phyloP scores from a whole-genome alignment of 2,888 invertebrate species.

The Maniola hyperantus region DNA sequence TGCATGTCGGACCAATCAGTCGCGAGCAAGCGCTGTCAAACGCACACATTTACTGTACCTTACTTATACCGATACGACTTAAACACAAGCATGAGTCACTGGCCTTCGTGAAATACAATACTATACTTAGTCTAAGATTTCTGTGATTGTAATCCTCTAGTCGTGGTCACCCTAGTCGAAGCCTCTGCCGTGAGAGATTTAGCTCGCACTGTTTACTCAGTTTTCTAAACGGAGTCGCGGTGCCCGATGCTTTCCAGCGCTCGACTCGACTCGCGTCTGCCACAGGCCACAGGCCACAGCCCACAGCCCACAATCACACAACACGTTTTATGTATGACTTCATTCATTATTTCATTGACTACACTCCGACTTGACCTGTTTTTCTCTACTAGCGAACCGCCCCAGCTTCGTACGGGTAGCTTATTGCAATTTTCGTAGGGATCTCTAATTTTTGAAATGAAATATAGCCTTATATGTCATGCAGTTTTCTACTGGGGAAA shows the following conservation, averaged over 20 bases:
- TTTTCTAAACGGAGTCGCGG: conserved; percentile 44
- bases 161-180: background rate
- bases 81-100: too few relatives aligned
- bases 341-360: conserved; percentile 1
- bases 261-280: conserved; percentile 10
- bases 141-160: too few relatives aligned
- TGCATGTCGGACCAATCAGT: too few relatives aligned
- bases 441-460: too few relatives aligned
- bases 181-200: conserved; percentile 40
- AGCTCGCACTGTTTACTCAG: conserved; percentile 45
- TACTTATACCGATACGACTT: too few relatives aligned
- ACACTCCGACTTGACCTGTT: background rate
- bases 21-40: too few relatives aligned
- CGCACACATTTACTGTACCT: too few relatives aligned
- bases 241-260: conserved; percentile 39
- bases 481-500: too few relatives aligned
- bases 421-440: too few relatives aligned
- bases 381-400: background rate
- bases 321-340: conserved; percentile 7
- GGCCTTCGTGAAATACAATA: too few relatives aligned
- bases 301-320: background rate
- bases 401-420: background rate
- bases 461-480: too few relatives aligned
- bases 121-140: too few relatives aligned
- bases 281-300: background rate